Conservation (phyloP, 2,113 vertebrate genomes). For the Hypomesus transpacificus region DNA sequence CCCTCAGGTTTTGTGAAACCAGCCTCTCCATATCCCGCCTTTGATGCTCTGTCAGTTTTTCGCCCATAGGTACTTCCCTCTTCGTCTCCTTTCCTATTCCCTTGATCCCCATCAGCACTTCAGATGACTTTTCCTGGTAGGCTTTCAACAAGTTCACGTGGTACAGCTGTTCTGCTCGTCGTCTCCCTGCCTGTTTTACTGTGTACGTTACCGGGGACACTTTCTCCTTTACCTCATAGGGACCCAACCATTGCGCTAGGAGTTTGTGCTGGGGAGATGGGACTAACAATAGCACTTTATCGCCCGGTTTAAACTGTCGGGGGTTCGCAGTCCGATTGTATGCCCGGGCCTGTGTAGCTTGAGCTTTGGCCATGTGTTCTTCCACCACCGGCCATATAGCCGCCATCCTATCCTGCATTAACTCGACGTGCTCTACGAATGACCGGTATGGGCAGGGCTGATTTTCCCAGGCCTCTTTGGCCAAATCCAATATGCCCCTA, state of each 20-base stretch:
- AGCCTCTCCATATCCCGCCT: neutral
- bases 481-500: neutral
- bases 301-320: neutral
- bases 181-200: neutral
- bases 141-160: too few relatives aligned
- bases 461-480: neutral
- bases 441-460: neutral
- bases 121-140: too few relatives aligned
- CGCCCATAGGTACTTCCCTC: neutral
- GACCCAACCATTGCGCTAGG: neutral
- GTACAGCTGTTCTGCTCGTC: too few relatives aligned
- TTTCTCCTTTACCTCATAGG: neutral
- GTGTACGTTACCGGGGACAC: neutral
- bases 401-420: neutral
- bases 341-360: neutral
- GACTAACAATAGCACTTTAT: neutral
- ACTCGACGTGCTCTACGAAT: neutral
- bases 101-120: too few relatives aligned
- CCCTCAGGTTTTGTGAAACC: too few relatives aligned
- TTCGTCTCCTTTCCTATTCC: too few relatives aligned
- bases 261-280: neutral
- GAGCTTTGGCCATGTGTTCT: neutral
- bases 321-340: neutral
- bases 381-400: neutral
- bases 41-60: neutral